A percentile compares a stretch with the other conserved stretches of the same genome.
These are phyloP conservation scores for Barypeithes pellucidus DNA, from an alignment of 2,888 invertebrate genomes.

Conservation along the genomic window DNA sequence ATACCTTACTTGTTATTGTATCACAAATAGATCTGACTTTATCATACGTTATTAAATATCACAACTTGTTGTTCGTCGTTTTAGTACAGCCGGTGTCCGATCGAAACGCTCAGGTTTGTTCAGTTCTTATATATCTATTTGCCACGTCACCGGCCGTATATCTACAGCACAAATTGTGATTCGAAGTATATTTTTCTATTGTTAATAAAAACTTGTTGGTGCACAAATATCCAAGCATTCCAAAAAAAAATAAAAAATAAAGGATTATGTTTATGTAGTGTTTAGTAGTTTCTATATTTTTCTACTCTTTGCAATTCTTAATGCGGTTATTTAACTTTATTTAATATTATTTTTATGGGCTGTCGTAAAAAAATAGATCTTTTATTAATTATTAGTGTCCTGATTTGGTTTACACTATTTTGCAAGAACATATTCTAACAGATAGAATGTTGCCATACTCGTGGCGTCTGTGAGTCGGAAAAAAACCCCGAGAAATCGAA, in stretches of 20 bases:
- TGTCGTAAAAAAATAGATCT: background rate
- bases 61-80: slow-evolving; percentile 10
- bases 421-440: no score
- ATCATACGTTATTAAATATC: slow-evolving; percentile 26
- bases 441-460: no score
- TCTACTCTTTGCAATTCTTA: slow-evolving; percentile 16
- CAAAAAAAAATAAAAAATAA: slow-evolving; percentile 64
- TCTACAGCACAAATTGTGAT: slow-evolving; percentile 24
- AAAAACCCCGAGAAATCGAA: no score
- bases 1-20: slow-evolving; percentile 38
- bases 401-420: no score
- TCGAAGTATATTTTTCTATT: slow-evolving; percentile 25
- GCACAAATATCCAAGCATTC: slow-evolving; percentile 66
- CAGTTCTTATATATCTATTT: no score
- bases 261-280: slow-evolving; percentile 59
- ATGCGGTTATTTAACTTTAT: background rate
- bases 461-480: no score
- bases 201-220: slow-evolving; percentile 59
- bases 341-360: background rate
- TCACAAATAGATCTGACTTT: slow-evolving; percentile 41
- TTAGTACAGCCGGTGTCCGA: background rate
- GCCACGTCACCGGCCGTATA: no score
- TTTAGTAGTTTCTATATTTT: slow-evolving; percentile 33
- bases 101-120: no score
- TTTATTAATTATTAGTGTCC: background rate